phyloP scores from a whole-genome alignment of 2,113 vertebrate species.

The Orthonyx spaldingii region DNA sequence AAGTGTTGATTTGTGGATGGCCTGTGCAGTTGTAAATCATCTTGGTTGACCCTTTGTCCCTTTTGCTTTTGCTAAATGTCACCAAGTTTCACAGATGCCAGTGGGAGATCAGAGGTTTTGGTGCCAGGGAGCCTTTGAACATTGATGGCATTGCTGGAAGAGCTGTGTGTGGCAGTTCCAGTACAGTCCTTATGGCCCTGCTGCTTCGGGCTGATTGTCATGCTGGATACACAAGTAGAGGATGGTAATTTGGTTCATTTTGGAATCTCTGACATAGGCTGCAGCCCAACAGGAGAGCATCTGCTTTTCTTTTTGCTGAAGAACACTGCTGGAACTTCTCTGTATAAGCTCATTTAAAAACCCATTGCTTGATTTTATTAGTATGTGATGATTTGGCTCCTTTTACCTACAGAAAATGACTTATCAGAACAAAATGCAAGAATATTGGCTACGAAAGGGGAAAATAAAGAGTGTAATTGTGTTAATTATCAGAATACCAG shows the following conservation, averaged over 20 bases:
- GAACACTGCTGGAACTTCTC: not conserved
- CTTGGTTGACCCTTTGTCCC: not conserved
- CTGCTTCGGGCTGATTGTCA: not conserved
- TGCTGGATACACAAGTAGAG: not conserved
- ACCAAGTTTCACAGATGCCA: not conserved
- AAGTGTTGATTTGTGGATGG: not conserved
- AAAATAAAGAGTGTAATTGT: constrained; percentile 64
- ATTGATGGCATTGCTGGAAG: not conserved
- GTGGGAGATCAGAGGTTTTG: not conserved
- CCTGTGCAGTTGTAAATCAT: not conserved
- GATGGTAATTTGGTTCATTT: not conserved
- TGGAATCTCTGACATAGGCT: not conserved
- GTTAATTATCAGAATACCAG: constrained; percentile 70
- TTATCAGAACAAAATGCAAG: constrained; percentile 2
- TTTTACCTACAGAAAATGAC: constrained; percentile 32
- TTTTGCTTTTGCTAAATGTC: not conserved
- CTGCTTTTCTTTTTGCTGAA: not conserved
- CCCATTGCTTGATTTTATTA: not conserved
- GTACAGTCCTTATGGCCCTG: not conserved
- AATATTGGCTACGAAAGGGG: constrained; percentile 8
- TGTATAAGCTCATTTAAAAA: not conserved
- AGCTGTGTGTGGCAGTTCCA: not conserved
- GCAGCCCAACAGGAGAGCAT: not conserved
- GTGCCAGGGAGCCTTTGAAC: not conserved
- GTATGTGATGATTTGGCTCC: not conserved